Base-by-base conservation (phyloP, 2,888 invertebrate genomes). In the Archips xylosteana region DNA sequence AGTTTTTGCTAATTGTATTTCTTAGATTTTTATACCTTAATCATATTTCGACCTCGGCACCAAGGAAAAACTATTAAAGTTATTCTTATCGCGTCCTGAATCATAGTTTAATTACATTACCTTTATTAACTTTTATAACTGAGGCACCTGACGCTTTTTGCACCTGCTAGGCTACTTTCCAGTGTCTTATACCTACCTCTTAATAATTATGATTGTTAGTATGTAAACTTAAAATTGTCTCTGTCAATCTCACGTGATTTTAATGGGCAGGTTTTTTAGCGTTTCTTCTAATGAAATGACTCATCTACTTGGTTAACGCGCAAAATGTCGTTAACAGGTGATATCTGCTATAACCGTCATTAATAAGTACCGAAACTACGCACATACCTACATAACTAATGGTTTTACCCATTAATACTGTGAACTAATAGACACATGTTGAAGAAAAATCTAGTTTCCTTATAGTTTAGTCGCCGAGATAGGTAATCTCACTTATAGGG, bases 281-380 rank as follows among this genome's bases (percentile, higher is more conserved):
- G 81, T 83, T 82, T 76, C 76, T 80, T 71, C 62, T 23, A 23
- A 23, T n/a, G 75, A 71, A 77, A 81, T 86, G 85, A 87, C 79
- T 86, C 84, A 86, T 80, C 57, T 68, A 67, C 60, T 67, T 70
- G 69, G 73, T 76, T 75, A 76, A 71, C 62, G 62, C 59, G 70
- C 72, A 76, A 77, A 77, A 79, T 60, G n/a, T 23, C 59, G 34
- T 59, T 34, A 59, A 59, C 32, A 57, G n/a, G 49, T 49, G 12
- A 12, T 32, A 57, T 57, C 57, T 10, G 10, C 32, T 57, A 10
- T 57, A 32, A 57, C 12, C 57, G 4, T 57, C 10, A 23, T 57
- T 57, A 57, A 32, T 57, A 23, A 54, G 4, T 54, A 57, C 57
- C 57, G 4, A 32, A 32, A 10, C 10, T 32, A 32, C 23, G 32